Evolutionary conservation across 2,888 invertebrate species (phyloP).

Genomic region (Augiades crinisus): DNA sequence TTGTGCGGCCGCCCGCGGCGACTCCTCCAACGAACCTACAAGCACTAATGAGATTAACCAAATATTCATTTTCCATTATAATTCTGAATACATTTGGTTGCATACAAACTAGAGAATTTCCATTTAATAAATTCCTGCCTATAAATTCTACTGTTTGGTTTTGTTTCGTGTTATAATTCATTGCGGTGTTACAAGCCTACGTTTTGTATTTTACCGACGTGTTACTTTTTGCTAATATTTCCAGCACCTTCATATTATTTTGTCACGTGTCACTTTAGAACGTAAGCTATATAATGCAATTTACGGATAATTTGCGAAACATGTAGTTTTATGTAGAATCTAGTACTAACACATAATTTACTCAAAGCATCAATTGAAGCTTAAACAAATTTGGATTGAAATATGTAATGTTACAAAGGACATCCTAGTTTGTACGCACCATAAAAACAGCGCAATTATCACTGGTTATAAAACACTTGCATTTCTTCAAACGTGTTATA

Average conservation of each 20-base stretch:
- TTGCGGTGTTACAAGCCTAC: no score
- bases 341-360: no score
- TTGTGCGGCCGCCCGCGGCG: slow-evolving; percentile 60
- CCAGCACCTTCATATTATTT: background rate
- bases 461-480: slow-evolving; percentile 14
- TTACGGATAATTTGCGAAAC: no score
- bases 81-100: slow-evolving; percentile 2
- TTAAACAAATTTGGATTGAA: no score
- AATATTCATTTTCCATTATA: slow-evolving; percentile 17
- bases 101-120: slow-evolving; percentile 12
- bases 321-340: no score
- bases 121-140: background rate
- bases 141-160: background rate
- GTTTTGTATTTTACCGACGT: no score
- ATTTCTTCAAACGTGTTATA: background rate
- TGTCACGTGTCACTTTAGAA: background rate
- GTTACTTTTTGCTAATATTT: background rate
- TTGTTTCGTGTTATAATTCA: background rate
- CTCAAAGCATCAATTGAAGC: no score
- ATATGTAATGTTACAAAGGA: background rate
- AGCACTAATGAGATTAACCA: slow-evolving; percentile 36
- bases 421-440: slow-evolving; percentile 1
- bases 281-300: background rate
- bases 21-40: slow-evolving; percentile 37
- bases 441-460: background rate